phyloP scores from a whole-genome alignment of 2,888 invertebrate species.

The Drosophila kanekoi region DNA sequence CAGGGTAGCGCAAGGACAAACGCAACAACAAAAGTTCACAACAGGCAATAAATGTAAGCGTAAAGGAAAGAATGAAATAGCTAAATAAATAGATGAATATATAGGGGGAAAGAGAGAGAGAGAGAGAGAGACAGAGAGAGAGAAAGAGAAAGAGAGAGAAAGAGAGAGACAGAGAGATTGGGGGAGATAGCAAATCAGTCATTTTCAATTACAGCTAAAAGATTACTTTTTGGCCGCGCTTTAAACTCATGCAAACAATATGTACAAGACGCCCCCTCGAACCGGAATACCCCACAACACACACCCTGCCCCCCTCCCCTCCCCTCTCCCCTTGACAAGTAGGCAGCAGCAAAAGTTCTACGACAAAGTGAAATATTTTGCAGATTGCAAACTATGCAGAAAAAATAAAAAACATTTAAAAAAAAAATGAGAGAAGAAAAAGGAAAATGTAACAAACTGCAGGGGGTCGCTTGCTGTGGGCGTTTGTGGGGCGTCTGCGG shows the following conservation, averaged over 20 bases:
- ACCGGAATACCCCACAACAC: background rate
- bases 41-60: constrained; percentile 29
- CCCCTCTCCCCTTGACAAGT: background rate
- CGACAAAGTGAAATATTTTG: constrained; percentile 53
- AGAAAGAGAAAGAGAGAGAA: background rate
- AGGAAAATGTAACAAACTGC: constrained; percentile 34
- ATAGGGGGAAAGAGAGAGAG: constrained; percentile 1
- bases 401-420: constrained; percentile 7
- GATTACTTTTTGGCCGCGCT: constrained; percentile 46
- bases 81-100: too few relatives aligned
- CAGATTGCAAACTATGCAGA: constrained; percentile 52
- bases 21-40: constrained; percentile 32
- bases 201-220: constrained; percentile 63
- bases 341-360: constrained; percentile 47
- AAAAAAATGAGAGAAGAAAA: constrained; percentile 1
- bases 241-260: constrained; percentile 23
- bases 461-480: constrained; percentile 32
- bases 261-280: constrained; percentile 39
- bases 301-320: background rate
- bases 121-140: background rate
- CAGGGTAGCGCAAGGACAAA: constrained; percentile 50
- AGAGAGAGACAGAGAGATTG: background rate
- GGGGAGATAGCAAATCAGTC: constrained; percentile 17
- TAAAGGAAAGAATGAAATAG: constrained; percentile 20
- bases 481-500: background rate